Evolutionary conservation across 1,140 invertebrate genomes (phyloP), one percentile per base, ranked within the genome.

Genomic region (Ditylenchus dipsaci): DNA sequence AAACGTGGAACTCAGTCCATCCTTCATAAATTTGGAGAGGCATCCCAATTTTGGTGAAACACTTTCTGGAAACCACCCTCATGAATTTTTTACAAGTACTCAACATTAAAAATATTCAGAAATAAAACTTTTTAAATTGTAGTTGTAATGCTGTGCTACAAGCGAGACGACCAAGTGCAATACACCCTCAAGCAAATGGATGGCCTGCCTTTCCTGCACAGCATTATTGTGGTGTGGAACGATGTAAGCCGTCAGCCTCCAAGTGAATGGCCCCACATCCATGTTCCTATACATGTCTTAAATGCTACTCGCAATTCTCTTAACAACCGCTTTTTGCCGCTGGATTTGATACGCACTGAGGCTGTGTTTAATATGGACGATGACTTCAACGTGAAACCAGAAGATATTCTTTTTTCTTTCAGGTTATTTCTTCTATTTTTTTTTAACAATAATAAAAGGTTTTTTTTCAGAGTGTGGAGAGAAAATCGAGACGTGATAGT

Each of bases 251-350:
- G 33, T 0, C 88, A 89, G 76, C 88, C 89, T 0, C 92, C 92
- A 0, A 83, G 89, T 63, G 89, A 92, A 1, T 85, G 95, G 29
- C 87, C 90, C 56, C 68, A 68, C 38, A 21, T 76, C 47, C 74
- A 76, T 74, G 76, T 81, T 66, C 78, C 78, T 69, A 80, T 81
- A 17, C 78, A 90, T 88, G 88, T 95, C 1, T 86, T 97, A 0
- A 90, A 91, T 80, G 90, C 90, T 1, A 85, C 88, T 30, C 88
- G 90, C 65, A 97, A 98, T 85, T 96, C 92, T 69, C 87, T 97
- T 26, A 97, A 98, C 84, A 98, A 98, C 86, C 88, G 95, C 47
- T 99, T 99, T 85, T 84, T 97, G 60, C 95, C 95, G 0, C 94
- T 92, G 80, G 90, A 93, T 83, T 88, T 90, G 13, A 94, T 99